Percentiles rank a stretch among this genome's conserved stretches.
These are phyloP conservation scores for Charaxes varanes DNA, from an alignment of 1,140 invertebrate genomes.

Conservation along the genomic window DNA sequence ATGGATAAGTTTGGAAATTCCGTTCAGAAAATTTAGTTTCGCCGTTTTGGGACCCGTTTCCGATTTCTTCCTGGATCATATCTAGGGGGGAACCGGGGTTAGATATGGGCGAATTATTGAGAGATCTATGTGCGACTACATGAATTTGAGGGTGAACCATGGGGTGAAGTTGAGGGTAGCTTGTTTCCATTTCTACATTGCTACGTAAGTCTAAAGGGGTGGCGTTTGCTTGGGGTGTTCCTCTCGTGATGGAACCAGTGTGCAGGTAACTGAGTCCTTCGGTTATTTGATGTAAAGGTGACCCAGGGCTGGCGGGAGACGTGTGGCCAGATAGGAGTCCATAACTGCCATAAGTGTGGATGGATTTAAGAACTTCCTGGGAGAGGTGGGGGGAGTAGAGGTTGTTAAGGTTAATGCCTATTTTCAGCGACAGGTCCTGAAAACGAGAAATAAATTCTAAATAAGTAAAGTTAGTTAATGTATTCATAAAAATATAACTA, in stretches of 20 bases:
- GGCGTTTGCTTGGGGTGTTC: constrained; percentile 75
- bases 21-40: constrained; percentile 32
- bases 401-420: constrained; percentile 50
- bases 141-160: constrained; percentile 61
- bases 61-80: constrained; percentile 90
- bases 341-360: constrained; percentile 36
- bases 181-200: constrained; percentile 55
- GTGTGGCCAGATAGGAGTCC: constrained; percentile 39
- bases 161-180: constrained; percentile 43
- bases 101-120: constrained; percentile 76
- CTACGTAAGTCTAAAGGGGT: constrained; percentile 72
- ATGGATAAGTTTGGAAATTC: constrained; percentile 24
- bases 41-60: constrained; percentile 59
- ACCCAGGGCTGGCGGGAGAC: constrained; percentile 47
- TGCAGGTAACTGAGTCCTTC: constrained; percentile 77
- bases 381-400: constrained; percentile 40
- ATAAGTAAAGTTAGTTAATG: not conserved
- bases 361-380: constrained; percentile 47
- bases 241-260: constrained; percentile 84
- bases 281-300: constrained; percentile 66
- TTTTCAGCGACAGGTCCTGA: constrained; percentile 51
- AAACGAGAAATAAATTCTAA: constrained; percentile 9
- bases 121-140: constrained; percentile 71
- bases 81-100: constrained; percentile 82
- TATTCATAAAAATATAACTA: not conserved